phyloP scores from a whole-genome alignment of 2,797 vertebrate genomes.

The Anas bahamensis region DNA sequence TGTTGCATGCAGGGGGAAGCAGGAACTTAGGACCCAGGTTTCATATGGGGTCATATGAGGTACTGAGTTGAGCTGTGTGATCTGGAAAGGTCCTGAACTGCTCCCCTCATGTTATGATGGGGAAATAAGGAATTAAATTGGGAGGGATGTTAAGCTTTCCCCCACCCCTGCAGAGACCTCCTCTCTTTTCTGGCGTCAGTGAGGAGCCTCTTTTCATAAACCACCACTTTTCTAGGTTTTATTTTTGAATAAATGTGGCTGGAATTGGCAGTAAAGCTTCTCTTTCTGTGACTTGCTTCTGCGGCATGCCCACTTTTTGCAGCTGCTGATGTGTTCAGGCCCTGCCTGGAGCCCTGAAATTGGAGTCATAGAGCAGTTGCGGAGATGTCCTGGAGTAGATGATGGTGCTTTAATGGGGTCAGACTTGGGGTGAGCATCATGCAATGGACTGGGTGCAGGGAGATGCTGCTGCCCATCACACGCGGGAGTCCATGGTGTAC shows the following conservation, averaged over 20 bases:
- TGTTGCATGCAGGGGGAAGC: background rate
- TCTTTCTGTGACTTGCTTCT: background rate
- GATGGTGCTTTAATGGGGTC: background rate
- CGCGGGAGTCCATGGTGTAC: constrained; percentile 69
- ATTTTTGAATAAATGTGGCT: background rate
- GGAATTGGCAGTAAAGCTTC: background rate
- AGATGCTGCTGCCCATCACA: constrained; percentile 28
- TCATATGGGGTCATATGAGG: background rate
- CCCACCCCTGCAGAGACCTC: background rate
- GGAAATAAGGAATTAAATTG: background rate
- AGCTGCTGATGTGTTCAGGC: fast-evolving
- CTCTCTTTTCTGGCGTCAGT: background rate
- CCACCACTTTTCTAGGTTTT: background rate
- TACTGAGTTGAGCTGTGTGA: no score
- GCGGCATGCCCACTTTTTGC: background rate
- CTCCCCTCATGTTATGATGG: background rate
- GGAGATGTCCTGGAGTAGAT: background rate
- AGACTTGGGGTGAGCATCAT: fast-evolving
- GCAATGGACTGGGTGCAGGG: fast-evolving
- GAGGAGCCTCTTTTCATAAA: background rate
- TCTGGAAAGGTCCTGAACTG: background rate
- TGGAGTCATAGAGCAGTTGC: background rate
- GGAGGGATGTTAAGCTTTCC: background rate
- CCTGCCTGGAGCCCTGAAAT: background rate
- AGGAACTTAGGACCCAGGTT: background rate